phyloP scores from a whole-genome alignment of 2,113 vertebrate genomes.

The Trachemys scripta region DNA sequence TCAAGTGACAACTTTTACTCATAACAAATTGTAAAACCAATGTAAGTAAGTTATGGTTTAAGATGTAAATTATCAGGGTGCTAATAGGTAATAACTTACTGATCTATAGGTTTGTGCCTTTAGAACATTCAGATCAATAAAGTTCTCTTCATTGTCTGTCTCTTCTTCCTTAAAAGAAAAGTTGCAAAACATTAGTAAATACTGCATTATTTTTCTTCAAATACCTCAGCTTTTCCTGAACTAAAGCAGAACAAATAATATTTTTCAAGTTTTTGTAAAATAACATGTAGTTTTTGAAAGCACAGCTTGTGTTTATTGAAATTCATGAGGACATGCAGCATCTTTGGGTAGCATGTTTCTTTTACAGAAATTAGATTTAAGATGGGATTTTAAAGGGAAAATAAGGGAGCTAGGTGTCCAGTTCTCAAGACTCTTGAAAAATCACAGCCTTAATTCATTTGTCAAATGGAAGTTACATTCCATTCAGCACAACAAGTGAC shows the following conservation, averaged over 20 bases:
- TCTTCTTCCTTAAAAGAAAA: constrained; percentile 88
- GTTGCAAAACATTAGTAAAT: constrained; percentile 59
- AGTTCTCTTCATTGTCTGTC: constrained; percentile 90
- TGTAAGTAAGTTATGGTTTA: not conserved
- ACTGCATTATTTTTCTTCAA: not conserved
- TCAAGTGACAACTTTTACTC: not conserved
- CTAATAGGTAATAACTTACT: constrained; percentile 76
- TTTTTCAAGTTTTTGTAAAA: not conserved
- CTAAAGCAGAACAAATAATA: not conserved
- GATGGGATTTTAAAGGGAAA: not conserved
- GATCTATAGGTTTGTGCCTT: constrained; percentile 85
- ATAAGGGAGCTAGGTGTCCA: not conserved
- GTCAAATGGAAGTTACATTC: not conserved
- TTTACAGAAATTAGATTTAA: not conserved
- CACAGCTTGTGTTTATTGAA: not conserved
- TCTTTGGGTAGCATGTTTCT: not conserved
- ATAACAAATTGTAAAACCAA: not conserved
- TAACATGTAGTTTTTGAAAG: not conserved
- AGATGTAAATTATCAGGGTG: not conserved
- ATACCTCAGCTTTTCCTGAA: not conserved
- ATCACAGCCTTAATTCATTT: not conserved
- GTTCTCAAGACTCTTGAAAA: not conserved
- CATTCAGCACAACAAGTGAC: not conserved
- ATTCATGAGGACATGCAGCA: not conserved
- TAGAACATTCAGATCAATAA: constrained; percentile 91